Evolutionary conservation across 2,888 invertebrate genomes (phyloP), one percentile per base, ranked within the genome.

Genomic region (Macroteleia sp.): DNA sequence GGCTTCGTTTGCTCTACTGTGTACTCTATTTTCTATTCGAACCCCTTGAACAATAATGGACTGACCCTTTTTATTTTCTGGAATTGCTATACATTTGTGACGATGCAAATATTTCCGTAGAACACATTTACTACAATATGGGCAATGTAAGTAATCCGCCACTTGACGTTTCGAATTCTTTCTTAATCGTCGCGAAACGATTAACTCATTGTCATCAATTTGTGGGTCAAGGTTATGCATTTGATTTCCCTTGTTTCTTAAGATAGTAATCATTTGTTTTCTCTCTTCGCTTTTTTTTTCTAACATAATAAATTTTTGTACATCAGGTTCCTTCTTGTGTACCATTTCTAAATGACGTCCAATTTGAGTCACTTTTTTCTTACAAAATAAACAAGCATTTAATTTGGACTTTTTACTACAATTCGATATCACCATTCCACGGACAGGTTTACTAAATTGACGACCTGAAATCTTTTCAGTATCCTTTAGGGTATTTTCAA

Each of bases 311-410:
- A 50, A 34, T 50, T 50, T 34, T 30, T 30, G 1, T 5, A 28
- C 54, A 8, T 39, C 41, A 6, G 17, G 10, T 34, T 50, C 34
- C 0, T 50, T n/a, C 5, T 0, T 8, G 8, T 50, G 34, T n/a
- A 50, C 12, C 1, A 16, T 20, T 20, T 32, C 12, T 28, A 54
- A 39, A 22, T 54, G 52, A 16, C 52, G 36, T 3, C 22, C 52
- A 4, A 54, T 36, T 20, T 36, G 10, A 1, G 14, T 9, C 3
- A 54, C 10, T 39, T 14, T 14, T 10, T 56, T 54, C 9, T 36
- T 34, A 5, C 52, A 54, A 16, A 22, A 54, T 25, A 54, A 8
- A 22, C 52, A 54, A 17, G 50, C 50, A 12, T 50, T n/a, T n/a
- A n/a, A n/a, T n/a, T n/a, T n/a, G n/a, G n/a, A n/a, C n/a, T n/a